Conservation (phyloP, 2,113 vertebrate genomes). For the Vanacampus margaritifer region DNA sequence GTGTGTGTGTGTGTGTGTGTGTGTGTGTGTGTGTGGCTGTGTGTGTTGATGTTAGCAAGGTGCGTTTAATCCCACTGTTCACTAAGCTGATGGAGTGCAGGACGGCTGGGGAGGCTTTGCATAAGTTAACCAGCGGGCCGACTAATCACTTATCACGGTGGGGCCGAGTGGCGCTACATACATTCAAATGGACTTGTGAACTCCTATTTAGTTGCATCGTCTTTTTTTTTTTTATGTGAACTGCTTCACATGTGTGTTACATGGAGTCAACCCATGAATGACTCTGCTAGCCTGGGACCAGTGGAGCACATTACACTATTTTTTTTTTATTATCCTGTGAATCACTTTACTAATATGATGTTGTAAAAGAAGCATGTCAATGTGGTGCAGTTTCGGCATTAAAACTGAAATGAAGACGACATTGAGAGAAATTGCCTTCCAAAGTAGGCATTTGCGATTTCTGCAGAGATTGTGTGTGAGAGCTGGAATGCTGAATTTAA, state of each 20-base stretch:
- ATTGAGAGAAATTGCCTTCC: too few relatives aligned
- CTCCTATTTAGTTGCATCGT: neutral
- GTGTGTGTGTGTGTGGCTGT: conserved; percentile 21
- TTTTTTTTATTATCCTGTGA: too few relatives aligned
- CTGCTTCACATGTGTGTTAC: neutral
- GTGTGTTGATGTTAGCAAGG: conserved; percentile 37
- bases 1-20: conserved; percentile 18
- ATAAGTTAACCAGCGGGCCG: conserved; percentile 58
- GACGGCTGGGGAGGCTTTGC: conserved; percentile 62
- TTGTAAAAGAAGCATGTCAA: too few relatives aligned
- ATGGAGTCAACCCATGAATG: neutral
- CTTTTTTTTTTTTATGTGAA: neutral
- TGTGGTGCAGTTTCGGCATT: too few relatives aligned
- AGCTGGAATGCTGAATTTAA: too few relatives aligned
- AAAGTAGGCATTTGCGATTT: too few relatives aligned
- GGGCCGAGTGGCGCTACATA: neutral
- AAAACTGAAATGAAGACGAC: too few relatives aligned
- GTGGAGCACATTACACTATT: too few relatives aligned
- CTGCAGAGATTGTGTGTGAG: too few relatives aligned
- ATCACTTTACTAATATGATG: too few relatives aligned
- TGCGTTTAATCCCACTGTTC: conserved; percentile 53
- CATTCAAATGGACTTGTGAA: neutral
- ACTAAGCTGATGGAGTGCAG: conserved; percentile 58
- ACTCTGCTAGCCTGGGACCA: too few relatives aligned
- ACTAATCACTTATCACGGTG: conserved; percentile 59